A percentile compares a stretch with the other conserved stretches of the same genome.
Conservation (phyloP, 2,113 vertebrate genomes). For the Lepisosteus osseus region DNA sequence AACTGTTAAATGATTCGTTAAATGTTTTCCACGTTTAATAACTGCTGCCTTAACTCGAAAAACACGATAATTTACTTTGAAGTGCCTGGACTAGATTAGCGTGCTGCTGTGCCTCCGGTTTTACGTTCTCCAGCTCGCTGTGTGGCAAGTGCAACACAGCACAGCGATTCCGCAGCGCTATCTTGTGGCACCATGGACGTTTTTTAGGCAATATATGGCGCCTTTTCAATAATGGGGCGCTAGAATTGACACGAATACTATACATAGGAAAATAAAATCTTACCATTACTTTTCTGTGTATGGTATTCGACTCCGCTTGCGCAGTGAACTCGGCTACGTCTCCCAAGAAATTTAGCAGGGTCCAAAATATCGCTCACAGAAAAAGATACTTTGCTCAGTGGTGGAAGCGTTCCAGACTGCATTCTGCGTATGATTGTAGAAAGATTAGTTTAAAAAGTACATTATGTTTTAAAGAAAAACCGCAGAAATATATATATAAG, state of each 20-base stretch:
- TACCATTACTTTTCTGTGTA: constrained; percentile 5
- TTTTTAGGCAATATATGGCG: background rate
- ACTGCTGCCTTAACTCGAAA: too few species aligned
- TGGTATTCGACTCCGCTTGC: background rate
- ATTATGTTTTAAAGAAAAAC: background rate
- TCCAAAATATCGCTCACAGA: constrained; percentile 65
- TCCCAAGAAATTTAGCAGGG: constrained; percentile 53
- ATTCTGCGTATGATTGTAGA: constrained; percentile 22
- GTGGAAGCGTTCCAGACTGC: constrained; percentile 36
- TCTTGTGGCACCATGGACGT: background rate
- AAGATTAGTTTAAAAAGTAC: background rate
- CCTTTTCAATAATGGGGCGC: background rate
- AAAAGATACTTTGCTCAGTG: constrained; percentile 42
- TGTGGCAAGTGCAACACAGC: background rate
- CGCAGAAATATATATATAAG: background rate
- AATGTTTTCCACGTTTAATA: too few species aligned
- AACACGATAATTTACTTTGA: too few species aligned
- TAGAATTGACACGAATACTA: too few species aligned
- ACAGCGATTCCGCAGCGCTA: background rate
- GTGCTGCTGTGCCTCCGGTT: too few species aligned
- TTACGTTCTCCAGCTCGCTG: too few species aligned
- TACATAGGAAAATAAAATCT: background rate
- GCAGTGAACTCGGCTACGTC: background rate
- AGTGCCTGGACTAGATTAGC: too few species aligned
- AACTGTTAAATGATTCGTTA: too few species aligned